Percentiles rank a stretch among this genome's conserved stretches.
These are phyloP conservation scores for Rhizoglyphus robini DNA, from an alignment of 1,140 invertebrate genomes.

Conservation along the genomic window DNA sequence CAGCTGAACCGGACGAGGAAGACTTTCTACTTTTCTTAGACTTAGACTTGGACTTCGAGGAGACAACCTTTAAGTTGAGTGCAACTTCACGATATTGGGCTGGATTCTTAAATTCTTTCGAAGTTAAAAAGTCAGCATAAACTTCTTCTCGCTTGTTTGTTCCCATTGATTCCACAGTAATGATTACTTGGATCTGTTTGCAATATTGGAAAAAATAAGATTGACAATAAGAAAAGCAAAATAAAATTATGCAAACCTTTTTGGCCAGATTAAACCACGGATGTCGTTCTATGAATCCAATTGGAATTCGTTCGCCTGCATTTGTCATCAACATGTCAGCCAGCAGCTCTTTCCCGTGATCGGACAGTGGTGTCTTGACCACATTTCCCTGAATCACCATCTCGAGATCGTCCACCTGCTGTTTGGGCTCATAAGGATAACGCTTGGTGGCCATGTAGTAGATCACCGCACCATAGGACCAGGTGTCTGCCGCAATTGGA, in stretches of 20 bases:
- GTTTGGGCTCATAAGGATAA: constrained; percentile 6
- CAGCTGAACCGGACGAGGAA: no score
- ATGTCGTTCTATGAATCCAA: not conserved
- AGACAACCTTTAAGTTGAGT: no score
- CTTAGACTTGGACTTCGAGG: no score
- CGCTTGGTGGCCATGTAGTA: not conserved
- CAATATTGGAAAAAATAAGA: no score
- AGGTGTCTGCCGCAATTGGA: constrained; percentile 5
- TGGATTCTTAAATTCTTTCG: no score
- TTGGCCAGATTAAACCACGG: not conserved
- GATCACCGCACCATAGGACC: constrained; percentile 10
- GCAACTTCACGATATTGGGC: no score
- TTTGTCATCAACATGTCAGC: constrained; percentile 1
- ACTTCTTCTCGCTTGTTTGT: no score
- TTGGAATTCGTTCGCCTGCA: constrained; percentile 2
- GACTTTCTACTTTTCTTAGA: no score
- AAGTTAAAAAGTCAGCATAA: no score
- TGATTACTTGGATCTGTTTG: no score
- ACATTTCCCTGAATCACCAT: constrained; percentile 5
- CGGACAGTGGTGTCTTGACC: not conserved
- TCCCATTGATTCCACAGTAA: no score
- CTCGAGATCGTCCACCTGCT: not conserved
- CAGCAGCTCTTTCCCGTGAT: not conserved
- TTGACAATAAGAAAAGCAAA: no score
- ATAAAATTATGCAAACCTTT: not conserved